Percentiles rank a stretch among this genome's conserved stretches.
These are phyloP conservation scores for Scaptomyza cyrtandrae DNA, from an alignment of 2,888 invertebrate species.

Conservation along the genomic window DNA sequence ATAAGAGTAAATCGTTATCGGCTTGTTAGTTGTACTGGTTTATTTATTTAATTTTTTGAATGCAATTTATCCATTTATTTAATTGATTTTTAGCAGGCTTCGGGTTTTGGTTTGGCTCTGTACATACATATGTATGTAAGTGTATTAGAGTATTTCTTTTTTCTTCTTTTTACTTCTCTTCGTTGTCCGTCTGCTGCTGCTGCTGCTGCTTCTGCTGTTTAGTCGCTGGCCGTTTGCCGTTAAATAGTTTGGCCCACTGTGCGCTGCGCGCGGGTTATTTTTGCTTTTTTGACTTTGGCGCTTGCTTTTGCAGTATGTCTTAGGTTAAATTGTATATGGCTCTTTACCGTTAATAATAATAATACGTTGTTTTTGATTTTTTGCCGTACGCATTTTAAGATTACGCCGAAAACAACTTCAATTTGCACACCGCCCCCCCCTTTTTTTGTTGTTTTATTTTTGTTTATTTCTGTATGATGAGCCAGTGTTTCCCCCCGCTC, in stretches of 20 bases:
- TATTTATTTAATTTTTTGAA: not conserved
- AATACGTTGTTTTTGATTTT: constrained; percentile 22
- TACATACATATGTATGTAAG: not conserved
- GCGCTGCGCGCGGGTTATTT: not conserved
- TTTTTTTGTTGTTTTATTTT: not conserved
- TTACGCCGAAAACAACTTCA: constrained; percentile 4
- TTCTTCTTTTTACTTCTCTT: not conserved
- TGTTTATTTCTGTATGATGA: too few relatives aligned
- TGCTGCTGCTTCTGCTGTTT: constrained; percentile 11
- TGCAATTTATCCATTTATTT: too few relatives aligned
- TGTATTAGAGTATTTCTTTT: not conserved
- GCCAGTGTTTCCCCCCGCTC: not conserved
- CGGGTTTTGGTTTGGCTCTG: too few relatives aligned
- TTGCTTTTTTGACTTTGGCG: too few relatives aligned
- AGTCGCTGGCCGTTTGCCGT: constrained; percentile 32
- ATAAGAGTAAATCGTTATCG: constrained; percentile 19
- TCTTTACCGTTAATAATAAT: constrained; percentile 37
- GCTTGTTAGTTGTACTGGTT: not conserved
- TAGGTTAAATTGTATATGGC: constrained; percentile 3
- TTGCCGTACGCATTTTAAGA: constrained; percentile 21
- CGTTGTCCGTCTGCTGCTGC: constrained; percentile 20
- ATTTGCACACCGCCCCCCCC: not conserved
- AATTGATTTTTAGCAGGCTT: not conserved
- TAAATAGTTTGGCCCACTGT: constrained; percentile 58
- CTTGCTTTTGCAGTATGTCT: too few relatives aligned